A percentile compares a stretch with the other conserved stretches of the same genome.
phyloP scores from a whole-genome alignment of 1,140 invertebrate species.

The Trichonephila clavata region DNA sequence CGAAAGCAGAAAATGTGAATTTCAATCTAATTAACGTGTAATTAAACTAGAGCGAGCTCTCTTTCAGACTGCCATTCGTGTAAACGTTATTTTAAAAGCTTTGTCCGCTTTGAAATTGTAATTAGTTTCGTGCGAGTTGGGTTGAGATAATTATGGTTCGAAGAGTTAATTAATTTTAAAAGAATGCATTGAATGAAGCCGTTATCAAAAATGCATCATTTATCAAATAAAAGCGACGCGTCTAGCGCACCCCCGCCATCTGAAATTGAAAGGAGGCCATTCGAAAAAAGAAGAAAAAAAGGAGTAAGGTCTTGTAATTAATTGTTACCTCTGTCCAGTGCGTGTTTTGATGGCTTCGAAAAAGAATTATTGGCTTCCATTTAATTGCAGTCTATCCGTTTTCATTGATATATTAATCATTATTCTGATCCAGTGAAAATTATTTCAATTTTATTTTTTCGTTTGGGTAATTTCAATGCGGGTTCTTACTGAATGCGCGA shows the following conservation, averaged over 20 bases:
- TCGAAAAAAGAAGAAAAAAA: neutral
- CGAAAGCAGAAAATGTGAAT: neutral
- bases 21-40: conserved; percentile 28
- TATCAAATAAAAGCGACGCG: neutral
- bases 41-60: neutral
- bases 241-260: neutral
- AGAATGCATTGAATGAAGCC: neutral
- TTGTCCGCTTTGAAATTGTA: conserved; percentile 11
- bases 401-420: neutral
- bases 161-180: conserved; percentile 33
- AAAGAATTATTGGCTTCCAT: neutral
- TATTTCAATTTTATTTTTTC: too few species aligned
- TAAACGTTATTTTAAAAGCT: conserved; percentile 32
- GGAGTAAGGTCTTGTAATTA: neutral
- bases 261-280: neutral
- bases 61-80: neutral
- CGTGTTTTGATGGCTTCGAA: neutral
- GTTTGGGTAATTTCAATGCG: too few species aligned
- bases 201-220: neutral
- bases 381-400: neutral
- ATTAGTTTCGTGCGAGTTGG: conserved; percentile 4
- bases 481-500: too few species aligned
- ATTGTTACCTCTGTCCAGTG: neutral
- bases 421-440: neutral
- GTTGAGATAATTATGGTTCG: conserved; percentile 11